Percentiles rank a stretch among this genome's conserved stretches.
These are phyloP conservation scores for Dolomedes plantarius DNA, from an alignment of 2,888 invertebrate genomes.

Conservation along the genomic window DNA sequence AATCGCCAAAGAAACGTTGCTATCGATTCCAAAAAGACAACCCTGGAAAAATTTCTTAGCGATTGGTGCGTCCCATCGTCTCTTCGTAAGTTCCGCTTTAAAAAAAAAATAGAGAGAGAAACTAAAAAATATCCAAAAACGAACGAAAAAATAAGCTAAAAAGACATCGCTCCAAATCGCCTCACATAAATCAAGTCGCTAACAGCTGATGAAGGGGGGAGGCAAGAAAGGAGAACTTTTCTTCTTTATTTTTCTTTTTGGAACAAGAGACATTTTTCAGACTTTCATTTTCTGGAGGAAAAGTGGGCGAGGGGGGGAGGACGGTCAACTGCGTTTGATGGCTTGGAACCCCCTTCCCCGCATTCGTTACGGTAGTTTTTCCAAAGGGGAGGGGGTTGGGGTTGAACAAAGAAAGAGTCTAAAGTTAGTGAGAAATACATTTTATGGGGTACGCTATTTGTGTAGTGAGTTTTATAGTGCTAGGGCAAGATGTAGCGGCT, in stretches of 20 bases:
- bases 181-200: conserved; percentile 70
- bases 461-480: not conserved
- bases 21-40: not conserved
- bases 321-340: conserved; percentile 65
- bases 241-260: conserved; percentile 35
- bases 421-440: conserved; percentile 13
- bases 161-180: conserved; percentile 68
- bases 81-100: conserved; percentile 67
- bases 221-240: not conserved
- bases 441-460: conserved; percentile 4
- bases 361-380: conserved; percentile 58
- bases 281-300: conserved; percentile 59
- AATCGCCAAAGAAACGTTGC: conserved; percentile 31
- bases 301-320: conserved; percentile 18
- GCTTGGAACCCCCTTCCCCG: conserved; percentile 35
- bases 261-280: conserved; percentile 71
- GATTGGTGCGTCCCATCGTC: conserved; percentile 57
- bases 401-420: not conserved
- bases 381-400: not conserved
- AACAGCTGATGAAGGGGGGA: conserved; percentile 65
- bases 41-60: conserved; percentile 15
- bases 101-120: conserved; percentile 47
- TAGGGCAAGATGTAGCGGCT: not conserved
- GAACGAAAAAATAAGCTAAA: conserved; percentile 49
- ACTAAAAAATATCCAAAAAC: conserved; percentile 18